Evolutionary conservation across 2,888 invertebrate species (phyloP).

Genomic region (Caenorhabditis sp.): DNA sequence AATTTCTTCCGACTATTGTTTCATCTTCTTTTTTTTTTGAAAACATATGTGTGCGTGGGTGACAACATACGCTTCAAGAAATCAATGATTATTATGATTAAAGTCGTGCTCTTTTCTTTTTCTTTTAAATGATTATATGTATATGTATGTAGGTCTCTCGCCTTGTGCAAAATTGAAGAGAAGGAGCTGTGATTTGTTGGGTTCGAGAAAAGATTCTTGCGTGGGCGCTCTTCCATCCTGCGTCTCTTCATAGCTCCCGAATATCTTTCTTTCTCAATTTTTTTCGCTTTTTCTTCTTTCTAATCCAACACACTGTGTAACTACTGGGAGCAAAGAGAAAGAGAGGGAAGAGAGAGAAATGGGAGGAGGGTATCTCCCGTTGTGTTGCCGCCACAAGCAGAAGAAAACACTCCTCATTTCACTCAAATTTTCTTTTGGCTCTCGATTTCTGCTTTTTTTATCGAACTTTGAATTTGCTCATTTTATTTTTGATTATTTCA

Average conservation of each 20-base stretch:
- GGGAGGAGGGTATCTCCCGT: neutral
- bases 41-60: neutral
- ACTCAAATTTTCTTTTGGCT: neutral
- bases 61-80: conserved; percentile 5
- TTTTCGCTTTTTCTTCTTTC: conserved; percentile 1
- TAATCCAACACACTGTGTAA: neutral
- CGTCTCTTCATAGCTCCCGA: neutral
- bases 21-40: neutral
- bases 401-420: neutral
- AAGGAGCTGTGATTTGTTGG: neutral
- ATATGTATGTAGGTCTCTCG: neutral
- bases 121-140: conserved; percentile 1
- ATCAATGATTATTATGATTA: conserved; percentile 15
- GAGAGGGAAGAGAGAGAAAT: neutral
- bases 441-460: neutral
- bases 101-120: conserved; percentile 7
- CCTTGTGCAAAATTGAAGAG: neutral
- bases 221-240: neutral
- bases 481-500: conserved; percentile 1
- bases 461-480: neutral
- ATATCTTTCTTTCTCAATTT: neutral
- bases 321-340: neutral
- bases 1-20: neutral
- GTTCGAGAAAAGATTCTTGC: neutral
- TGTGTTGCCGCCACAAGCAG: neutral